These are phyloP conservation scores for Xestia rhomboidea DNA, from an alignment of 2,888 invertebrate genomes.

Conservation along the genomic window DNA sequence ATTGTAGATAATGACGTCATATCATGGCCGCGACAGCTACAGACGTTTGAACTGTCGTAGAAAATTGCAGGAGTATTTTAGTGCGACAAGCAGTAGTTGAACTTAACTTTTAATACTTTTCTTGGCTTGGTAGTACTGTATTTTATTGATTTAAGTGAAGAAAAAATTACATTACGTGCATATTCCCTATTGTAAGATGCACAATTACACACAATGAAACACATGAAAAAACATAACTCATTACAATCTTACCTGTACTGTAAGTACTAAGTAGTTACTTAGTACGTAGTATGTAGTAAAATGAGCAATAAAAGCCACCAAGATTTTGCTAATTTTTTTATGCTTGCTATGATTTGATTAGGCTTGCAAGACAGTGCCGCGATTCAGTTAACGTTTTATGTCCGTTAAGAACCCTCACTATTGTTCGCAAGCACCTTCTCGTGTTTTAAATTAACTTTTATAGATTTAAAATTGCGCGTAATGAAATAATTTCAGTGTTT, in stretches of 20 bases:
- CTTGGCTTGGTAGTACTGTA: no score
- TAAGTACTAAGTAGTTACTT: constrained; percentile 15
- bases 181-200: not conserved
- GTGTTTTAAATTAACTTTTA: constrained; percentile 61
- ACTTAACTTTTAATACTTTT: no score
- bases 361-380: constrained; percentile 57
- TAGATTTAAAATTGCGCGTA: constrained; percentile 46
- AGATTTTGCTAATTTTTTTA: no score
- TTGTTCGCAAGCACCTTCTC: constrained; percentile 59
- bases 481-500: constrained; percentile 32
- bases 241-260: constrained; percentile 18
- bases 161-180: no score
- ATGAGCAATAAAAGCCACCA: constrained; percentile 48
- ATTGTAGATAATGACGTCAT: no score
- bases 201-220: not conserved
- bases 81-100: no score
- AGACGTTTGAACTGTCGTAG: no score
- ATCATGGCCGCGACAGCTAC: no score
- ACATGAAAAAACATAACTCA: constrained; percentile 13
- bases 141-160: no score
- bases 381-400: constrained; percentile 70
- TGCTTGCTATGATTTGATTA: no score
- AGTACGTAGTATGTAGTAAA: constrained; percentile 34
- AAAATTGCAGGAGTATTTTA: no score
- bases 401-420: constrained; percentile 65